Percentiles rank a stretch among this genome's conserved stretches.
phyloP scores from a whole-genome alignment of 2,797 vertebrate species.

The Aldrovandia affinis region DNA sequence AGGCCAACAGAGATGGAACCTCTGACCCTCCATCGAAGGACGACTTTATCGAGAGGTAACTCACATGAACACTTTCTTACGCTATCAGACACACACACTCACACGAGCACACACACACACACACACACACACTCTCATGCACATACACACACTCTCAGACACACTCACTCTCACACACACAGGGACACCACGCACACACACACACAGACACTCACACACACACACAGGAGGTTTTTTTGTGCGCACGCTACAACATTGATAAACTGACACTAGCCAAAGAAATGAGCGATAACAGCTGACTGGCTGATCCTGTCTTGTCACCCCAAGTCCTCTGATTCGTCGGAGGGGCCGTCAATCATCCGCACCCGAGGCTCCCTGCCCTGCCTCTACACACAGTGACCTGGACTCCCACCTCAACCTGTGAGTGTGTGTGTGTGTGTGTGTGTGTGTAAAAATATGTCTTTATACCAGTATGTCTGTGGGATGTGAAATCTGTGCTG shows the following conservation, averaged over 20 bases:
- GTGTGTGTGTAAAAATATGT: background rate
- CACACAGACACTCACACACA: background rate
- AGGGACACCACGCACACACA: background rate
- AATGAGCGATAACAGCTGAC: background rate
- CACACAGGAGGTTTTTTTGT: background rate
- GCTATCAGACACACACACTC: background rate
- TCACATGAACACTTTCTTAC: background rate
- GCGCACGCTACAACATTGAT: too few species aligned
- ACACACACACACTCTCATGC: background rate
- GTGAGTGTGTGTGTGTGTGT: constrained; percentile 56
- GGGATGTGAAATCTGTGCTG: background rate
- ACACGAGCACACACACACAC: background rate
- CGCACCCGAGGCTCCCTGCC: background rate
- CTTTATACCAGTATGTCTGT: background rate
- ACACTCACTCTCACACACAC: background rate
- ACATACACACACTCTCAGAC: background rate
- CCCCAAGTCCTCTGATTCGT: background rate
- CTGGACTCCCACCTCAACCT: constrained; percentile 63
- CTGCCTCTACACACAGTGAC: constrained; percentile 40
- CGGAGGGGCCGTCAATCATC: background rate
- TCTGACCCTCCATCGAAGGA: constrained; percentile 60
- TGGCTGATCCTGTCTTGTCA: background rate
- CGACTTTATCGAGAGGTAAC: constrained; percentile 64
- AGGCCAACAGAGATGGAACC: constrained; percentile 26
- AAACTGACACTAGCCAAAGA: background rate